Base-by-base conservation (phyloP, 2,797 vertebrate genomes). In the Protosalanx chinensis region DNA sequence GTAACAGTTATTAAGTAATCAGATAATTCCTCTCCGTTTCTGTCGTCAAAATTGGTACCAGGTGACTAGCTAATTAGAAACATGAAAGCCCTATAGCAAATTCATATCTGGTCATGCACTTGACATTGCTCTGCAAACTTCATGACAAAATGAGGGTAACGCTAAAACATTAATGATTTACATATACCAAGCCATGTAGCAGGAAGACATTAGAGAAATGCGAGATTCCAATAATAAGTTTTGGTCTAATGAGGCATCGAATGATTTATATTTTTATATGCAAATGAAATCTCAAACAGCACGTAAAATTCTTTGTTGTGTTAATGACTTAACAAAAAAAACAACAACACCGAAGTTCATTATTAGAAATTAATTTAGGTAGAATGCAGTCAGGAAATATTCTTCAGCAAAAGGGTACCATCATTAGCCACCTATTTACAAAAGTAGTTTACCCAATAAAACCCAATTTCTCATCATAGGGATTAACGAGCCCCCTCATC, bases 231-330 rank as follows among this genome's bases (percentile, higher is more conserved):
- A 70, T 61, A 81, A 75, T 80, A 79, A 46, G 53, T 83, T 68
- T 82, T 76, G 69, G 68, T 68, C 84, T 90, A 90, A 92, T 90
- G 84, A 90, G 81, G 81, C 71, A 37, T 68, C 64, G 29, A 74
- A 70, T 78, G 71, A 78, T 82, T 85, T 79, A 81, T 89, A 81
- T 89, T 91, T 91, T 89, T 75, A 92, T 89, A 77, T 91, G 88
- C 68, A 89, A 91, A 92, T 90, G 63, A 88, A 81, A 68, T 29
- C 74, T 81, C 67, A 77, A 59, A 77, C 64, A 64, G 73, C 84
- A 81, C 81, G 67, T 56, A 75, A 68, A 67, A 27, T 77, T 86
- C 83, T 88, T 88, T 89, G 85, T 87, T 87, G 80, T 88, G 82
- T 51, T 86, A 86, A 88, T 79, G 79, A 77, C 84, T 85, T 87